Evolutionary conservation across 1,140 invertebrate genomes (phyloP).

Genomic region (Chironomus striatipennis): DNA sequence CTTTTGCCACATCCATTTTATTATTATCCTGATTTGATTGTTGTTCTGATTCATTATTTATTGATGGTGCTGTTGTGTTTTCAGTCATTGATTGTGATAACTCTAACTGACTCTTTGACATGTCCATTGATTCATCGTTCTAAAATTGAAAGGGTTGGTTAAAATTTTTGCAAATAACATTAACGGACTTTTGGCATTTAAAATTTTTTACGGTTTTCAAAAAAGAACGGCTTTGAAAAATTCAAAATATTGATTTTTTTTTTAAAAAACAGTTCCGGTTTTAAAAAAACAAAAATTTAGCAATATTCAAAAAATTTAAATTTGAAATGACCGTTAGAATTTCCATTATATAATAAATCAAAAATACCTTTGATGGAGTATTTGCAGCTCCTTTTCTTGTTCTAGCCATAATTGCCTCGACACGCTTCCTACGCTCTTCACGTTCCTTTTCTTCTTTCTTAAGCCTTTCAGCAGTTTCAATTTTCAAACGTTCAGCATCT

Average conservation of each 20-base stretch:
- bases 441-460: constrained; percentile 73
- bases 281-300: too few relatives aligned
- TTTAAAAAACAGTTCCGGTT: too few relatives aligned
- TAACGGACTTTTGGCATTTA: too few relatives aligned
- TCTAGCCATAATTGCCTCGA: constrained; percentile 75
- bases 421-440: constrained; percentile 63
- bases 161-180: too few relatives aligned
- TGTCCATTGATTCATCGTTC: constrained; percentile 36
- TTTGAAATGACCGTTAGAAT: too few relatives aligned
- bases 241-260: constrained; percentile 26
- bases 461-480: constrained; percentile 63
- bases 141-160: too few relatives aligned
- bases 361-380: constrained; percentile 43
- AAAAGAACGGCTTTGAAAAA: constrained; percentile 32
- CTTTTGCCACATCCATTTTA: not conserved
- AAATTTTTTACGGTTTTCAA: too few relatives aligned
- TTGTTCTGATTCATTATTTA: not conserved
- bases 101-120: constrained; percentile 35
- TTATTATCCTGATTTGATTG: constrained; percentile 19
- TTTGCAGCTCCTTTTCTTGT: constrained; percentile 56
- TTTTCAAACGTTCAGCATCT: constrained; percentile 66
- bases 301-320: too few relatives aligned
- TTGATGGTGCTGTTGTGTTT: constrained; percentile 26
- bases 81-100: constrained; percentile 36
- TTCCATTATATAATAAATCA: too few relatives aligned